Evolutionary conservation across 2,113 vertebrate genomes (phyloP).

Genomic region (Pelecanoides urinatrix): DNA sequence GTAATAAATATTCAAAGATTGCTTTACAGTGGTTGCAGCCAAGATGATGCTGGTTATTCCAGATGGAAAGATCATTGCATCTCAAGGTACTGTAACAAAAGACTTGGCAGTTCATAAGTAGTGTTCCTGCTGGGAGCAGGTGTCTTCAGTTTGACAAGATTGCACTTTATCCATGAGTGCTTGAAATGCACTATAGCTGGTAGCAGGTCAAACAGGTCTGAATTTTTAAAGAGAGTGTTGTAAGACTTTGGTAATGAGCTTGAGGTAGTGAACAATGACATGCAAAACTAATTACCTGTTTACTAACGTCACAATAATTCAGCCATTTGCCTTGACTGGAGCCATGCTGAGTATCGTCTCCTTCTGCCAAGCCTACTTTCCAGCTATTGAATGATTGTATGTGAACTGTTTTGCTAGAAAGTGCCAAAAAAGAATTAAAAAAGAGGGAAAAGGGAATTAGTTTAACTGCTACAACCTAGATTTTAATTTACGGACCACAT

Average conservation of each 20-base stretch:
- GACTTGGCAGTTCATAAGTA: conserved; percentile 72
- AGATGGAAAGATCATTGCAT: conserved; percentile 74
- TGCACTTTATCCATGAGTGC: conserved; percentile 65
- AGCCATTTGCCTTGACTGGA: conserved; percentile 62
- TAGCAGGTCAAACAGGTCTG: conserved; percentile 62
- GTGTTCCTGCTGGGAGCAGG: conserved; percentile 72
- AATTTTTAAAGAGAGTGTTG: conserved; percentile 61
- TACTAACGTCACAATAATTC: conserved; percentile 72
- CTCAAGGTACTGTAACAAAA: conserved; percentile 70
- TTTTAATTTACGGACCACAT: conserved; percentile 44
- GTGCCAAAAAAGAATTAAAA: background rate
- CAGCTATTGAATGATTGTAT: background rate
- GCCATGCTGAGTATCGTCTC: background rate
- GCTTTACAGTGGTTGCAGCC: conserved; percentile 35
- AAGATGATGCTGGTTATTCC: conserved; percentile 59
- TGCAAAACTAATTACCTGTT: conserved; percentile 71
- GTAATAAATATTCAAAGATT: conserved; percentile 46
- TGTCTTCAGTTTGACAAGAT: conserved; percentile 73
- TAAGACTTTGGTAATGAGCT: conserved; percentile 60
- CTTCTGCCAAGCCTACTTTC: conserved; percentile 31
- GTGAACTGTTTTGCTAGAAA: conserved; percentile 6
- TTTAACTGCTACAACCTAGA: conserved; percentile 24
- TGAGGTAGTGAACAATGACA: conserved; percentile 62
- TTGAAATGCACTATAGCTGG: conserved; percentile 62
- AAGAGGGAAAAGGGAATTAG: background rate